Conservation (phyloP, 2,888 invertebrate genomes). For the Chydorus sphaericus region DNA sequence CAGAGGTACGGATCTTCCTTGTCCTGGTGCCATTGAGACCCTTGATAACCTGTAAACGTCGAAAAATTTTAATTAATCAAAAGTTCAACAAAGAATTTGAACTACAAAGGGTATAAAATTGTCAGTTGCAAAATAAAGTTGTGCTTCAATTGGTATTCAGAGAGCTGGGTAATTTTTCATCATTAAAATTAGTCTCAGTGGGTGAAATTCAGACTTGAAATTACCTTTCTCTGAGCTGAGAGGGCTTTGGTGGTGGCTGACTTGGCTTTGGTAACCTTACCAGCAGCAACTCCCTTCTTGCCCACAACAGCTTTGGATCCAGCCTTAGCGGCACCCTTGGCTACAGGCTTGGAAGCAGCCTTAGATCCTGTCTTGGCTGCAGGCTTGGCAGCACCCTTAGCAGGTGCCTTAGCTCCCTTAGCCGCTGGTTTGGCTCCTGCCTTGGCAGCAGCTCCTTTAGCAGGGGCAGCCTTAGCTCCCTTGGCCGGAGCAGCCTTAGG, state of each 20-base stretch:
- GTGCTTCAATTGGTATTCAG: conserved; percentile 19
- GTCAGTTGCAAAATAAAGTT: conserved; percentile 5
- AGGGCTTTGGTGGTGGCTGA: conserved; percentile 53
- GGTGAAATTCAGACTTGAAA: too few species aligned
- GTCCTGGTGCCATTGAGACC: conserved; percentile 77
- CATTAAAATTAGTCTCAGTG: too few species aligned
- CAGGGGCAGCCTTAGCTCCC: conserved; percentile 18
- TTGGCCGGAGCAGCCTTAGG: neutral
- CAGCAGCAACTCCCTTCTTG: conserved; percentile 10
- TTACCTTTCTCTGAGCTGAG: conserved; percentile 71
- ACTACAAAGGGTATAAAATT: neutral
- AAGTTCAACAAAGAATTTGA: neutral
- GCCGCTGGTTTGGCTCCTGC: conserved; percentile 27
- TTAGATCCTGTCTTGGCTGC: conserved; percentile 30
- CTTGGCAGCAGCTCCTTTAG: conserved; percentile 15
- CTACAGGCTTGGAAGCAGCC: conserved; percentile 22
- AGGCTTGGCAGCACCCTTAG: conserved; percentile 36
- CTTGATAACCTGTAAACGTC: conserved; percentile 62
- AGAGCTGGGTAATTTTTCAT: conserved; percentile 24
- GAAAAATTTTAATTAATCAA: neutral
- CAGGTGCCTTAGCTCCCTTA: conserved; percentile 39
- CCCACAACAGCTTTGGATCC: too few species aligned
- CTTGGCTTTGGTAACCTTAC: conserved; percentile 20
- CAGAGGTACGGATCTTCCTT: conserved; percentile 83
- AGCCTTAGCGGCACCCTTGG: conserved; percentile 25